Percentiles rank a stretch among this genome's conserved stretches.
phyloP scores from a whole-genome alignment of 2,888 invertebrate species.

The Noctuana brunneofusca region DNA sequence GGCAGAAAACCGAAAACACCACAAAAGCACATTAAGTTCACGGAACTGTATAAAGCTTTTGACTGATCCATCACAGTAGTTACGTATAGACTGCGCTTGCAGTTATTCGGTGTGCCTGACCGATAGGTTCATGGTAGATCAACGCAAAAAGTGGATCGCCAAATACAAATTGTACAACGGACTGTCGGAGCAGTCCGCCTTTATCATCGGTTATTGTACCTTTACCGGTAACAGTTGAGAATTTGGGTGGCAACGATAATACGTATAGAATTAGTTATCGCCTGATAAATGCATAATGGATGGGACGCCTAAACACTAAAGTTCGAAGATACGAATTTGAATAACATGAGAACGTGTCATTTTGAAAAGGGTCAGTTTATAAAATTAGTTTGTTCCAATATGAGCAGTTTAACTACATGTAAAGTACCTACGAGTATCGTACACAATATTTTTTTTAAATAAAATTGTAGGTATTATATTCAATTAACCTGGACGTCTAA shows the following conservation, averaged over 20 bases:
- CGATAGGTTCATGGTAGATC: constrained; percentile 39
- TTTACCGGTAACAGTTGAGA: constrained; percentile 11
- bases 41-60: constrained; percentile 7
- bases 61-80: constrained; percentile 18
- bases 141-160: constrained; percentile 37
- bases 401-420: too few relatives aligned
- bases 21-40: constrained; percentile 12
- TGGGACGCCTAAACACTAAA: neutral
- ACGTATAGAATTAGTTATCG: constrained; percentile 14
- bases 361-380: neutral
- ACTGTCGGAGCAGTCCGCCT: constrained; percentile 18
- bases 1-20: neutral
- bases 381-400: too few relatives aligned
- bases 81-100: constrained; percentile 28
- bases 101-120: constrained; percentile 25
- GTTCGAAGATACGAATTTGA: neutral
- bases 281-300: constrained; percentile 21
- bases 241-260: constrained; percentile 17
- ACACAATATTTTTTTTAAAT: too few relatives aligned
- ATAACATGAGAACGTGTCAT: neutral
- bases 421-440: too few relatives aligned
- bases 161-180: constrained; percentile 34
- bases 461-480: too few relatives aligned
- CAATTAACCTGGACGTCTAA: too few relatives aligned
- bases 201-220: constrained; percentile 32